phyloP scores from a whole-genome alignment of 2,888 invertebrate species.

The Agrotis segetum region DNA sequence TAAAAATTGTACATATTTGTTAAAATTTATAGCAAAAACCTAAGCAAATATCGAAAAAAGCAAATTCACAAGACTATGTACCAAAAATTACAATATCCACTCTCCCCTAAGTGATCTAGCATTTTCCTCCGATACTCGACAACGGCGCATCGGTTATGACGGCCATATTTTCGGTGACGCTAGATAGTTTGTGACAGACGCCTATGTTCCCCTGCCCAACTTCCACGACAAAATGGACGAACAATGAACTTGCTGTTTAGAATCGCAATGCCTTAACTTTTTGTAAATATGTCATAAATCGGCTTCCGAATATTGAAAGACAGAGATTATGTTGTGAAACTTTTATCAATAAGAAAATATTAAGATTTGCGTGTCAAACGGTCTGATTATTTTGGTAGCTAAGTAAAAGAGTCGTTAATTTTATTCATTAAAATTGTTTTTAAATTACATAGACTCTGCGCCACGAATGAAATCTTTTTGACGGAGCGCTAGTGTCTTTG shows the following conservation, averaged over 20 bases:
- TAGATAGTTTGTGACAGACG: constrained; percentile 84
- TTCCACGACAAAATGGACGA: constrained; percentile 66
- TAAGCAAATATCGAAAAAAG: neutral
- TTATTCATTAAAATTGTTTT: neutral
- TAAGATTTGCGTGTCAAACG: neutral
- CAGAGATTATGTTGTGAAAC: neutral
- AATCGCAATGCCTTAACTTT: constrained; percentile 59
- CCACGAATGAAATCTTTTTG: too few species aligned
- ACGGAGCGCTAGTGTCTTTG: too few species aligned
- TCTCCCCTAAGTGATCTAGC: constrained; percentile 53
- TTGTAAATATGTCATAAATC: constrained; percentile 35
- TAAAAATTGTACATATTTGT: neutral
- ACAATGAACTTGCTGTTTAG: constrained; percentile 78
- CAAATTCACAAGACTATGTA: neutral
- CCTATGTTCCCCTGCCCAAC: constrained; percentile 82
- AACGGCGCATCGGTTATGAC: constrained; percentile 65
- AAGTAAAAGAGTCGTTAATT: neutral
- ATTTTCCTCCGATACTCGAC: constrained; percentile 35
- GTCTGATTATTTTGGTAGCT: neutral
- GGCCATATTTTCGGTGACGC: constrained; percentile 80
- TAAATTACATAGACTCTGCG: too few species aligned
- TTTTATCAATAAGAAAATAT: neutral
- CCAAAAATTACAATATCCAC: neutral
- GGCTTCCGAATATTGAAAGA: neutral
- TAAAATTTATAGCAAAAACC: neutral